Evolutionary conservation across 2,888 invertebrate species (phyloP).

Genomic region (Caenorhabditis drosophilae): DNA sequence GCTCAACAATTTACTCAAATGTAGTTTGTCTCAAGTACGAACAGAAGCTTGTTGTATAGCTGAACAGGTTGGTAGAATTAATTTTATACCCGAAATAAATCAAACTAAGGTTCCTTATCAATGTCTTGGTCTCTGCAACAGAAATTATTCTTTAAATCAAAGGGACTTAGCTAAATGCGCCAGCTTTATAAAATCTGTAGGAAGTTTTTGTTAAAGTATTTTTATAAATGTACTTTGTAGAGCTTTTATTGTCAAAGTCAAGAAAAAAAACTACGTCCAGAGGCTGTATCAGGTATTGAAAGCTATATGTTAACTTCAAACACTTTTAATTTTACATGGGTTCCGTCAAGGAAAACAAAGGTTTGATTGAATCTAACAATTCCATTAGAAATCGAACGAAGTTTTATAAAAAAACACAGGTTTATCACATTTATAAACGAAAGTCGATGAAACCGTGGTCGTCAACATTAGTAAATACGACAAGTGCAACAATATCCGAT

Average conservation of each 20-base stretch:
- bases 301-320: neutral
- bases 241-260: constrained; percentile 38
- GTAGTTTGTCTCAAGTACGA: constrained; percentile 24
- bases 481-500: constrained; percentile 4
- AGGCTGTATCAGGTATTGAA: constrained; percentile 19
- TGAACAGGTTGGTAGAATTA: constrained; percentile 28
- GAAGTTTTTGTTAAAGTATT: neutral
- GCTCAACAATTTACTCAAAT: constrained; percentile 34
- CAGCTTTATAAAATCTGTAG: neutral
- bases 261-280: constrained; percentile 17
- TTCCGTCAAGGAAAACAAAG: too few relatives aligned
- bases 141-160: neutral
- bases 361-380: too few relatives aligned
- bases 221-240: constrained; percentile 5
- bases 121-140: constrained; percentile 51
- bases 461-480: neutral
- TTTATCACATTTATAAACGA: constrained; percentile 33
- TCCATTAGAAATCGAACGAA: too few relatives aligned
- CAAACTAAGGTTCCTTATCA: constrained; percentile 38
- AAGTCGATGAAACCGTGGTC: constrained; percentile 11
- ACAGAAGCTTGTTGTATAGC: constrained; percentile 45
- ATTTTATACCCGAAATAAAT: neutral
- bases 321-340: constrained; percentile 25
- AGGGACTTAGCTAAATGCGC: neutral
- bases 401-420: constrained; percentile 10